phyloP scores from a whole-genome alignment of 2,888 invertebrate genomes.

The Oligia fasciuncula region DNA sequence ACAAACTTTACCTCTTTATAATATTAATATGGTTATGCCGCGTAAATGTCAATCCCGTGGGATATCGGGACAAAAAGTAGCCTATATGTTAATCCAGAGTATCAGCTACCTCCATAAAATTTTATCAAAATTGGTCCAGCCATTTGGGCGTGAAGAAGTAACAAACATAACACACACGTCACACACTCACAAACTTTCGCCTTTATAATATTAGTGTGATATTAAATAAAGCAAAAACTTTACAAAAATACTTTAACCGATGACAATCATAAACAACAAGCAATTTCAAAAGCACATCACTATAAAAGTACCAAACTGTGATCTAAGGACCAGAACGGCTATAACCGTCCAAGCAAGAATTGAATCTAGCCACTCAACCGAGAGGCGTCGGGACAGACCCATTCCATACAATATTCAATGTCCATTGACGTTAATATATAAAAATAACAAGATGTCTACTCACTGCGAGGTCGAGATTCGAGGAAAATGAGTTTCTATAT shows the following conservation, averaged over 20 bases:
- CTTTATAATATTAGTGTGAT: too few species aligned
- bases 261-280: slow-evolving; percentile 29
- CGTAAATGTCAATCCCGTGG: too few species aligned
- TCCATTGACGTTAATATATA: slow-evolving; percentile 52
- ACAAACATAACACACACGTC: too few species aligned
- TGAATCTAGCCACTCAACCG: slow-evolving; percentile 45
- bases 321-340: slow-evolving; percentile 23
- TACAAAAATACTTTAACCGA: slow-evolving; percentile 2
- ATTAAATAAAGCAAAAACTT: slow-evolving; percentile 11
- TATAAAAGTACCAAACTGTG: slow-evolving; percentile 20
- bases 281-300: slow-evolving; percentile 37
- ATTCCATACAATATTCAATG: slow-evolving; percentile 54
- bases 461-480: slow-evolving; percentile 19
- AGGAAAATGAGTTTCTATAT: slow-evolving; percentile 27
- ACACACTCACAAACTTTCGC: too few species aligned
- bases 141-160: too few species aligned
- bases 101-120: too few species aligned
- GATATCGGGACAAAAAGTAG: too few species aligned
- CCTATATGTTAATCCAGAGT: too few species aligned
- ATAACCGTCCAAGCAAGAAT: slow-evolving; percentile 34
- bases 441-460: slow-evolving; percentile 49
- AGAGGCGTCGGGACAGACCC: slow-evolving; percentile 21
- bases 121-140: too few species aligned
- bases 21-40: too few species aligned
- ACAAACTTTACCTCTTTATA: too few species aligned